Evolutionary conservation across 2,113 vertebrate genomes (phyloP).

Genomic region (Mungos mungo): DNA sequence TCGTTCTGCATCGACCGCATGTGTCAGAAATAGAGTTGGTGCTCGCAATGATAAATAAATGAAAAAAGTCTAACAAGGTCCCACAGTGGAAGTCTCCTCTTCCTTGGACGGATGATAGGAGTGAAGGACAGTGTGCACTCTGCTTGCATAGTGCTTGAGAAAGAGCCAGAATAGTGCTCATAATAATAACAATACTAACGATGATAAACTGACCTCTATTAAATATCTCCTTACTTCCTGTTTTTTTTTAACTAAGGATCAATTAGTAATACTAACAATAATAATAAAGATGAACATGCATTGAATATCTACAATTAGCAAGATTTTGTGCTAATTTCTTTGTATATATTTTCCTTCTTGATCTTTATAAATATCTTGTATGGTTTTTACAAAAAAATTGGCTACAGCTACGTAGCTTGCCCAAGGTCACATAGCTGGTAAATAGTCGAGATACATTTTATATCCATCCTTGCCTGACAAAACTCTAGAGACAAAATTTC

Average conservation of each 20-base stretch:
- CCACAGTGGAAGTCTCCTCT: neutral
- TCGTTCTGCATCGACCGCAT: neutral
- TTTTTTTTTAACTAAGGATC: neutral
- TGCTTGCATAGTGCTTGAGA: neutral
- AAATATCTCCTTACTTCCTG: neutral
- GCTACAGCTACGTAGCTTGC: neutral
- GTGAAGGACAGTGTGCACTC: accelerated
- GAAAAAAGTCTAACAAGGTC: neutral
- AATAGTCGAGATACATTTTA: neutral
- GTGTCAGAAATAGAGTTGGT: neutral
- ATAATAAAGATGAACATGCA: neutral
- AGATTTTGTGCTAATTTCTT: neutral
- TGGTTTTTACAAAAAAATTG: neutral
- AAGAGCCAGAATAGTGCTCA: neutral
- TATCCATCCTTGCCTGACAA: neutral
- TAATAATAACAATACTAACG: neutral
- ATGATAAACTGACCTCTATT: neutral
- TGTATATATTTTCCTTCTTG: neutral
- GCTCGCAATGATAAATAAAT: neutral
- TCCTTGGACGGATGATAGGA: neutral
- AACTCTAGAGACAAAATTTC: neutral
- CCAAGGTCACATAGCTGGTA: neutral
- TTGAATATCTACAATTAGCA: neutral
- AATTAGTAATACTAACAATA: neutral
- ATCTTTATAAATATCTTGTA: neutral